Percentiles rank a stretch among this genome's conserved stretches.
These are phyloP conservation scores for Odontothrips loti DNA, from an alignment of 2,888 invertebrate species.

Conservation along the genomic window DNA sequence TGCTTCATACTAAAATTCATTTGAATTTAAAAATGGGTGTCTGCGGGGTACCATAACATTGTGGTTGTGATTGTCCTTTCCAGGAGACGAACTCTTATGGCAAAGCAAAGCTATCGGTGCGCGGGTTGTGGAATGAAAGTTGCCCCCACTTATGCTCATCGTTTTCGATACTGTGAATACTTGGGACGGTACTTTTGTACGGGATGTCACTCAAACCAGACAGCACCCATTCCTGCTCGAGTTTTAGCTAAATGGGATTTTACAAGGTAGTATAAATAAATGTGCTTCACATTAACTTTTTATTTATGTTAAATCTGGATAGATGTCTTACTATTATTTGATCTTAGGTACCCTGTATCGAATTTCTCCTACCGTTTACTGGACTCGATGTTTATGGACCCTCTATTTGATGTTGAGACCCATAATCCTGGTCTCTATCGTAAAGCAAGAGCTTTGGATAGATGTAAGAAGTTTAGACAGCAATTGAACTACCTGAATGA, in stretches of 20 bases:
- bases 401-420: constrained; percentile 69
- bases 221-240: constrained; percentile 65
- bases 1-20: constrained; percentile 24
- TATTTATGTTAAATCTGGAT: neutral
- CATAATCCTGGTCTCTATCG: constrained; percentile 64
- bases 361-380: constrained; percentile 72
- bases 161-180: constrained; percentile 78
- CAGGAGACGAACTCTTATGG: constrained; percentile 61
- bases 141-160: constrained; percentile 63
- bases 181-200: constrained; percentile 81
- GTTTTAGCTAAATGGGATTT: constrained; percentile 64
- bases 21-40: neutral
- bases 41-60: neutral
- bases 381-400: constrained; percentile 71
- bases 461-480: constrained; percentile 57
- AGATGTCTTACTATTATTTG: constrained; percentile 31
- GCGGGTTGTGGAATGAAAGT: constrained; percentile 82
- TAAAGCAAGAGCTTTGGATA: constrained; percentile 58
- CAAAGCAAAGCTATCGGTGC: constrained; percentile 71
- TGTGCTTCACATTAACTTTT: neutral
- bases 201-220: constrained; percentile 75
- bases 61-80: constrained; percentile 39
- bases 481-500: constrained; percentile 67
- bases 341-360: constrained; percentile 70
- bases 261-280: constrained; percentile 45